Conservation (phyloP, 2,888 invertebrate genomes). For the Drosophila helvetica region DNA sequence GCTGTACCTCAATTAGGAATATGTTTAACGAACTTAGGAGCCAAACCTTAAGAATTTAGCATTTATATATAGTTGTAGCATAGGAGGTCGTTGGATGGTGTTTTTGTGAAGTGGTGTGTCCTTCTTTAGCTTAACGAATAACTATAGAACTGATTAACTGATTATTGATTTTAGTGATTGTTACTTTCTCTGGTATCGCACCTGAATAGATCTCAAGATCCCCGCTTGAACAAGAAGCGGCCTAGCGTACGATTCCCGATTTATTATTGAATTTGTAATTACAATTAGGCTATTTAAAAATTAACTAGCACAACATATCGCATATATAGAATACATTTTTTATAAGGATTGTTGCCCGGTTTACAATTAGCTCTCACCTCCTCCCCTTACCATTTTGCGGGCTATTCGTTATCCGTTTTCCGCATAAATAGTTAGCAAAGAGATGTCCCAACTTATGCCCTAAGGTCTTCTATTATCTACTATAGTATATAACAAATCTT, state of each 20-base stretch:
- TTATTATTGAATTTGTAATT: constrained; percentile 19
- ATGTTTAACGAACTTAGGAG: constrained; percentile 42
- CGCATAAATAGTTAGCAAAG: constrained; percentile 5
- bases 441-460: constrained; percentile 8
- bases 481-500: constrained; percentile 30
- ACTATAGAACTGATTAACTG: background rate
- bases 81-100: background rate
- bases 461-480: constrained; percentile 3
- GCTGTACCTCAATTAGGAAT: background rate
- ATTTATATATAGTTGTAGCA: constrained; percentile 9
- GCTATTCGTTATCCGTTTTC: background rate
- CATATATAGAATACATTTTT: constrained; percentile 2
- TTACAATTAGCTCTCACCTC: background rate
- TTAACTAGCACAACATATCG: constrained; percentile 41
- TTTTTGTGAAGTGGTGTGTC: constrained; percentile 20
- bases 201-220: constrained; percentile 2
- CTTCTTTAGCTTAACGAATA: background rate
- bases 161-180: background rate
- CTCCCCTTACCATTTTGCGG: background rate
- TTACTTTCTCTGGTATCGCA: background rate
- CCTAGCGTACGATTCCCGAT: constrained; percentile 6
- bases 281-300: constrained; percentile 43
- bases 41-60: constrained; percentile 57
- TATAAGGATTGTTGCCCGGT: background rate
- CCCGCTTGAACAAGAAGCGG: constrained; percentile 5